phyloP scores from a whole-genome alignment of 2,113 vertebrate genomes.

The Empidonax traillii region DNA sequence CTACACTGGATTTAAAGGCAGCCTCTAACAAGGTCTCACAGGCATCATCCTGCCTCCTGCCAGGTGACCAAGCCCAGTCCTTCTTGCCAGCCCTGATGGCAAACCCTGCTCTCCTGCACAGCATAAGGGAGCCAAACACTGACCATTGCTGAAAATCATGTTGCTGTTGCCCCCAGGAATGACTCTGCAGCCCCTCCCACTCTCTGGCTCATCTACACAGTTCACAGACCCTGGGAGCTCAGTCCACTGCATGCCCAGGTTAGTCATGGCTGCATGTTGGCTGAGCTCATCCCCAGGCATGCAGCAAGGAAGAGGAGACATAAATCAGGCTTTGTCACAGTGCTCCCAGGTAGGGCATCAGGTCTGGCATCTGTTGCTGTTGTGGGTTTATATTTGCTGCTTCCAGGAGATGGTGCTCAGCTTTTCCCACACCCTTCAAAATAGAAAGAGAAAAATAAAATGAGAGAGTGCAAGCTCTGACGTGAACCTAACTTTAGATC shows the following conservation, averaged over 20 bases:
- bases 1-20: background rate
- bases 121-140: background rate
- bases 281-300: background rate
- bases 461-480: slow-evolving; percentile 62
- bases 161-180: background rate
- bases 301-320: background rate
- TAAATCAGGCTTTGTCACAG: background rate
- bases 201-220: background rate
- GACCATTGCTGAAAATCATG: background rate
- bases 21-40: background rate
- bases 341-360: background rate
- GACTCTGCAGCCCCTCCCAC: background rate
- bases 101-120: background rate
- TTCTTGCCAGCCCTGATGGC: background rate
- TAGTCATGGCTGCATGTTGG: background rate
- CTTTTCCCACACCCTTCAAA: slow-evolving; percentile 54
- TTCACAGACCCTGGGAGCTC: background rate
- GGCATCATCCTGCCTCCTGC: background rate
- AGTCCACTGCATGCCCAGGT: background rate
- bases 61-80: background rate
- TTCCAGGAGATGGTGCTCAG: slow-evolving; percentile 37
- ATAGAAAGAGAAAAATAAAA: slow-evolving; percentile 60
- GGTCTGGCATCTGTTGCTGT: slow-evolving; percentile 28
- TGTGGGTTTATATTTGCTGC: background rate
- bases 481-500: slow-evolving; percentile 81